phyloP scores from a whole-genome alignment of 2,113 vertebrate species.

The Aspidoscelis tigris region DNA sequence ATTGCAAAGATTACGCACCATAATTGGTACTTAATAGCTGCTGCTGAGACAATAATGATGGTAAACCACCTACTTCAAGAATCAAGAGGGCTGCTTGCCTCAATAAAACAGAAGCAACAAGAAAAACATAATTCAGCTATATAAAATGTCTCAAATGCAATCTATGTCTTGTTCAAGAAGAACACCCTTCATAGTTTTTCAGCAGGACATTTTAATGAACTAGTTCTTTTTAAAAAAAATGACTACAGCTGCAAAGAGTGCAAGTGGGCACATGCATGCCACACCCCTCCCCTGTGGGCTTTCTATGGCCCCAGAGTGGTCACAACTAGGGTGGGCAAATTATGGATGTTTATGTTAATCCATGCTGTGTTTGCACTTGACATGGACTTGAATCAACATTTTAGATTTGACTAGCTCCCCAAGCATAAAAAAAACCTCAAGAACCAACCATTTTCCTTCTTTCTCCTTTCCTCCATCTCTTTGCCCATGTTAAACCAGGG shows the following conservation, averaged over 20 bases:
- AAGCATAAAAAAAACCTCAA: background rate
- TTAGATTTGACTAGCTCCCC: background rate
- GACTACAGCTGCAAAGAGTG: background rate
- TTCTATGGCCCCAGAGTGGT: conserved; percentile 5
- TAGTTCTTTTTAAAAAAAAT: background rate
- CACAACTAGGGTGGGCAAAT: conserved; percentile 29
- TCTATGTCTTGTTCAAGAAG: no score
- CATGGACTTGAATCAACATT: conserved; percentile 1
- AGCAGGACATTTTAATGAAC: background rate
- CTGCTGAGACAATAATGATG: no score
- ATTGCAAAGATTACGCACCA: no score
- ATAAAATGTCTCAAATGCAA: no score
- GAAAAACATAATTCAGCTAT: no score
- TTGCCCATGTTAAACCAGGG: background rate
- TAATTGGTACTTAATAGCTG: no score
- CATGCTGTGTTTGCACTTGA: conserved; percentile 16
- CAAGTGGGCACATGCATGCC: conserved; percentile 21
- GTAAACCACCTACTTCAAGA: no score
- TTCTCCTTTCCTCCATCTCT: no score
- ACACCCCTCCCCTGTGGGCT: conserved; percentile 22
- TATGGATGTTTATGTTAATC: conserved; percentile 41
- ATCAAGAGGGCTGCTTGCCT: no score
- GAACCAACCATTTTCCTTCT: no score
- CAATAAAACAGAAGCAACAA: no score
- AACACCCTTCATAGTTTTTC: background rate